Conservation (phyloP, 2,113 vertebrate species). For the Gopherus flavomarginatus region DNA sequence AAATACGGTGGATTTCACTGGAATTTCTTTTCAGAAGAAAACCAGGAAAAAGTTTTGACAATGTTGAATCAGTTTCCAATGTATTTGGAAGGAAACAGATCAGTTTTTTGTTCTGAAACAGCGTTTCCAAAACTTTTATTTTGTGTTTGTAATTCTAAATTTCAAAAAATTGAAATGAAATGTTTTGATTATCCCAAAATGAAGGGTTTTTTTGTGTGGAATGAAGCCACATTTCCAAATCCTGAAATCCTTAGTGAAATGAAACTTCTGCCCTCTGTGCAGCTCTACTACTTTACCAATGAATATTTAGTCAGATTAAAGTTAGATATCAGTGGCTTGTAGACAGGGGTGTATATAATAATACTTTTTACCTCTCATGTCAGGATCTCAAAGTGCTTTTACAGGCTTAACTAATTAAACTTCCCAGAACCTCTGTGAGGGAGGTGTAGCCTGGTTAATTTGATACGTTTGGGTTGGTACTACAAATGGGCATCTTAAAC, state of each 20-base stretch:
- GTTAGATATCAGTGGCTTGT: accelerated
- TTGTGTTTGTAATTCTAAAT: neutral
- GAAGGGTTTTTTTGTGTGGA: slow-evolving; percentile 19
- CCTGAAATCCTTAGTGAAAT: slow-evolving; percentile 11
- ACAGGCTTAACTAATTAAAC: neutral
- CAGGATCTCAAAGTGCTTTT: neutral
- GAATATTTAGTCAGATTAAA: neutral
- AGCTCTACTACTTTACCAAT: neutral
- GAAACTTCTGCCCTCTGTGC: slow-evolving; percentile 29
- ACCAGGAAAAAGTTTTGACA: neutral
- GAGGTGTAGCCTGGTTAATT: neutral
- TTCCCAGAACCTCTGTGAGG: neutral
- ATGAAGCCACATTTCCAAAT: neutral
- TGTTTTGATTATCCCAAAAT: neutral
- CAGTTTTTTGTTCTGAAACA: neutral
- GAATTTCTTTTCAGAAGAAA: neutral
- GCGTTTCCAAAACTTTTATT: neutral
- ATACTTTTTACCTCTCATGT: neutral
- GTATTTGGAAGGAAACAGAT: neutral
- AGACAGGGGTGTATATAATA: accelerated
- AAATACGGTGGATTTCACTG: neutral
- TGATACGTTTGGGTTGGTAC: neutral
- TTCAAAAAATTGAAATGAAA: neutral
- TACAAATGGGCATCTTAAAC: neutral
- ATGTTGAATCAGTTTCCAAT: neutral